phyloP scores from a whole-genome alignment of 2,113 vertebrate genomes.

The Chunga burmeisteri region DNA sequence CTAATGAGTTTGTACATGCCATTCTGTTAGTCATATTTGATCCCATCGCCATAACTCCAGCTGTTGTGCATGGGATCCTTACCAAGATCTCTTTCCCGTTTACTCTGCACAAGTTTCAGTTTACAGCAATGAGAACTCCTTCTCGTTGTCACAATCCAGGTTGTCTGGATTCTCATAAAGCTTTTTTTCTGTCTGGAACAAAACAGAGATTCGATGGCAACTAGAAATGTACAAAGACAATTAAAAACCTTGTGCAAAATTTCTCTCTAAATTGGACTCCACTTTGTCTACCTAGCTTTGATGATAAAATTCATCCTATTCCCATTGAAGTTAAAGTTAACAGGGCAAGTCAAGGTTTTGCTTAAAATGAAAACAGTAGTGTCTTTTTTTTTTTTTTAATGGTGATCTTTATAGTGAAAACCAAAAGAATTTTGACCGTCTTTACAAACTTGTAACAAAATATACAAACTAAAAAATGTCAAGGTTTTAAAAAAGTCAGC shows the following conservation, averaged over 20 bases:
- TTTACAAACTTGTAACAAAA: conserved; percentile 10
- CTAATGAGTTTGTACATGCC: conserved; percentile 18
- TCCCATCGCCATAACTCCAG: not conserved
- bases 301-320: not conserved
- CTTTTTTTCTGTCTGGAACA: not conserved
- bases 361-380: not conserved
- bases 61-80: conserved; percentile 14
- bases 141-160: not conserved
- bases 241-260: conserved; percentile 7
- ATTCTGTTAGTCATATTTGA: conserved; percentile 31
- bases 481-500: conserved; percentile 11
- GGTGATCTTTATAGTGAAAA: not conserved
- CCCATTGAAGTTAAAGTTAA: not conserved
- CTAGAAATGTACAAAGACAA: not conserved
- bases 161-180: conserved; percentile 3
- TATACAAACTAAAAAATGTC: not conserved
- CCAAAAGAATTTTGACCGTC: not conserved
- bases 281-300: not conserved
- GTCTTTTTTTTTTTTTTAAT: not conserved
- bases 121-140: not conserved
- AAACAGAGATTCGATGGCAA: not conserved
- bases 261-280: not conserved
- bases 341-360: not conserved
- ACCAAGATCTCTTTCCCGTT: not conserved
- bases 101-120: not conserved